Conservation (phyloP, 2,113 vertebrate genomes). For the Lampris megalopsis region DNA sequence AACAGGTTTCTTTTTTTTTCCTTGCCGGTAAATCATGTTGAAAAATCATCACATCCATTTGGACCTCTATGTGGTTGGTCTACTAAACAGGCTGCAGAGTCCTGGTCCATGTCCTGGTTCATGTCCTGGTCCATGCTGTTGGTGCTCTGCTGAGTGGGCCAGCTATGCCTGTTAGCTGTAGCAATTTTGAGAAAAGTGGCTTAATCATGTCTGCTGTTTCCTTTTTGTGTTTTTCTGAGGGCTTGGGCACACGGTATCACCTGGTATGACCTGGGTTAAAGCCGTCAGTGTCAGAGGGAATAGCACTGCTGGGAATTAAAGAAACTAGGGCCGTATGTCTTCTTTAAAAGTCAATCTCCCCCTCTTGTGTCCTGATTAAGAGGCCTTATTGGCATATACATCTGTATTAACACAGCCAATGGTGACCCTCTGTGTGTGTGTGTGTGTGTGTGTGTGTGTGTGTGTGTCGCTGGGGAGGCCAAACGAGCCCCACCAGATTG, state of each 20-base stretch:
- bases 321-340: constrained; percentile 60
- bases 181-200: not conserved
- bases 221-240: constrained; percentile 11
- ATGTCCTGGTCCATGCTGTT: not conserved
- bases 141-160: not conserved
- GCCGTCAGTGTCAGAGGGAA: constrained; percentile 34
- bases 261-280: constrained; percentile 41
- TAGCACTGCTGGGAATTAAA: constrained; percentile 49
- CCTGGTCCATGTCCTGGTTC: not conserved
- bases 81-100: not conserved
- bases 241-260: not conserved
- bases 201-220: not conserved
- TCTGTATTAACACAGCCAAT: constrained; percentile 73
- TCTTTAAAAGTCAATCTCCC: constrained; percentile 81
- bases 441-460: constrained; percentile 35
- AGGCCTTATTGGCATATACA: constrained; percentile 84
- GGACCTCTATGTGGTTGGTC: no score
- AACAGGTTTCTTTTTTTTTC: not conserved
- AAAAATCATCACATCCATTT: not conserved
- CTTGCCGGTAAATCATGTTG: not conserved
- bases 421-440: constrained; percentile 62
- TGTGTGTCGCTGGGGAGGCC: constrained; percentile 33
- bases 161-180: not conserved
- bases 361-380: constrained; percentile 82
- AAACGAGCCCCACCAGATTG: constrained; percentile 64